Base-by-base conservation (phyloP, 1,140 invertebrate species). In the Saxidomus purpurata region DNA sequence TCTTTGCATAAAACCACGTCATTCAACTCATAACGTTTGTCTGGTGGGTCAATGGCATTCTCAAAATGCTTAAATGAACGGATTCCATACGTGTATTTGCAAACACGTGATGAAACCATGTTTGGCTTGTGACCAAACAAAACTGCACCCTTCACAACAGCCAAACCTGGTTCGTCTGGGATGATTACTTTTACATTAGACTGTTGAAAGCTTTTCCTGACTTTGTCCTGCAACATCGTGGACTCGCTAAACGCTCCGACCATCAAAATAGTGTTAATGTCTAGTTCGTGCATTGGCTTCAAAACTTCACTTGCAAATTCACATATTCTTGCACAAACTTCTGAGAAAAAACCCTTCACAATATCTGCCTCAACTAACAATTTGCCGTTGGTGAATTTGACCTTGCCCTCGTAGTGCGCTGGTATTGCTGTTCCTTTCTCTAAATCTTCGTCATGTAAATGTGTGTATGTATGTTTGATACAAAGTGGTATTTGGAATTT, bases 211-310 rank as follows among this genome's bases (percentile, higher is more conserved):
- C 55, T 40, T 19, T 67, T 67, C 19, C 22, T 0, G n/a, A 83
- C 8, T 19, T 13, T 28, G 59, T 40, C n/a, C n/a, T 83, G 55
- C n/a, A 83, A 34, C 15, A 31, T 34, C 8, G 34, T 25, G 0
- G 80, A 83, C 22, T 67, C 55, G 19, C 52, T 61, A 83, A 83
- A 83, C 22, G 59, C 80, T 36, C 80, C 80, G 43, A 83, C 80
- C 47, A 80, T 49, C 6, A 80, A 9, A 6, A 80, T 55, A 63
- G 59, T n/a, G 19, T 6, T 6, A 25, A 19, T 8, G n/a, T 9
- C 1, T 63, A 8, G 1, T 28, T 28, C 25, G 3, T 1, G 9
- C 3, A 19, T 28, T 4, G 19, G 6, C n/a, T 15, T 25, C 22
- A 63, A 15, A 9, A 63, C 8, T n/a, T 19, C 19, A 19, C 6